Evolutionary conservation across 2,113 vertebrate genomes (phyloP).

Genomic region (Elgaria multicarinata): DNA sequence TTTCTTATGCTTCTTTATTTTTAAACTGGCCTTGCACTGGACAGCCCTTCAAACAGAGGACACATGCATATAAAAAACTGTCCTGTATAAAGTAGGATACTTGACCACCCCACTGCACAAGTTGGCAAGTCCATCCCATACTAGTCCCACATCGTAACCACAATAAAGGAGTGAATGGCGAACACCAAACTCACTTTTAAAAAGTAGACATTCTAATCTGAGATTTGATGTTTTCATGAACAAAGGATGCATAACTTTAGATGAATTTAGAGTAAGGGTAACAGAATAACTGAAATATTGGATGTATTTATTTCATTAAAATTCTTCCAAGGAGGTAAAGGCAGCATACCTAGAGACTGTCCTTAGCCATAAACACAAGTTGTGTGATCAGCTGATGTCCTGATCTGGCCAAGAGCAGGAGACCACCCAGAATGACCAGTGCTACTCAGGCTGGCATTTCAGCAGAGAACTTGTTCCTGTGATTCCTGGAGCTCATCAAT

Average conservation of each 20-base stretch:
- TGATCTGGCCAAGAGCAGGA: background rate
- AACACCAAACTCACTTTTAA: background rate
- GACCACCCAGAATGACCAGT: too few species aligned
- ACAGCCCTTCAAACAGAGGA: too few species aligned
- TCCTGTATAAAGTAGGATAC: background rate
- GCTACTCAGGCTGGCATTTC: too few species aligned
- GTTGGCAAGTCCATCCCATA: background rate
- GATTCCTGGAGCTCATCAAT: too few species aligned
- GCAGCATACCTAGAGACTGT: background rate
- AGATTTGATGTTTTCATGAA: background rate
- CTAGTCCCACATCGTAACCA: background rate
- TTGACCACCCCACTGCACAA: background rate
- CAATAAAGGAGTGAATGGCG: background rate
- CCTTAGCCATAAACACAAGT: background rate
- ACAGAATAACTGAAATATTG: background rate
- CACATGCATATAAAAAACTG: too few species aligned
- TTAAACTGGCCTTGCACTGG: too few species aligned
- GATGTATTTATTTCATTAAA: background rate
- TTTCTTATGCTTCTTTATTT: too few species aligned
- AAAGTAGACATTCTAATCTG: background rate
- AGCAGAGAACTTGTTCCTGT: too few species aligned
- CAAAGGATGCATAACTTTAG: background rate
- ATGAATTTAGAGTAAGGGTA: background rate
- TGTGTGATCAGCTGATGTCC: background rate
- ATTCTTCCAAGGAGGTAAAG: background rate